Percentiles rank a stretch among this genome's conserved stretches.
phyloP scores from a whole-genome alignment of 2,113 vertebrate genomes.

The Lampris incognitus region DNA sequence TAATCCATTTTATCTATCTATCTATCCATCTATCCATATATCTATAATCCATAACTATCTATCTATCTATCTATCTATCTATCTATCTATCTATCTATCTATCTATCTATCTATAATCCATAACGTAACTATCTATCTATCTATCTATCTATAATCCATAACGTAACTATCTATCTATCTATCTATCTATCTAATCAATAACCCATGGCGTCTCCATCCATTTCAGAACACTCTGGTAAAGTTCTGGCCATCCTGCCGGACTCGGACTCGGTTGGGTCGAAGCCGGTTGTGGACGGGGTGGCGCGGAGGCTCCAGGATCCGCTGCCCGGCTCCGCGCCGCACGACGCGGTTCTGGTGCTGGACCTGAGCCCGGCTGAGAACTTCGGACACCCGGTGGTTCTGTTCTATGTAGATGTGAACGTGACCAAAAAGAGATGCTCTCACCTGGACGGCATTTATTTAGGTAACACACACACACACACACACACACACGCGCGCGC shows the following conservation, averaged over 20 bases:
- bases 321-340: conserved; percentile 63
- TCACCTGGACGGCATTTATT: conserved; percentile 80
- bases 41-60: too few relatives aligned
- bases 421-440: conserved; percentile 83
- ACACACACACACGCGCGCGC: neutral
- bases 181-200: too few relatives aligned
- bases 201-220: neutral
- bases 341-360: conserved; percentile 82
- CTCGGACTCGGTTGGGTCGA: conserved; percentile 41
- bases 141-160: too few relatives aligned
- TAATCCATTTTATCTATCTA: too few relatives aligned
- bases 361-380: conserved; percentile 84
- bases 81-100: too few relatives aligned
- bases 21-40: too few relatives aligned
- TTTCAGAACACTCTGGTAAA: conserved; percentile 70
- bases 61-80: too few relatives aligned
- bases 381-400: conserved; percentile 82
- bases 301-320: conserved; percentile 57
- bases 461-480: conserved; percentile 75
- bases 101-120: too few relatives aligned
- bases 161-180: too few relatives aligned
- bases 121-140: too few relatives aligned
- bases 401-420: conserved; percentile 85
- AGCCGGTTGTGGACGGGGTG: conserved; percentile 42
- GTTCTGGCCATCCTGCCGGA: conserved; percentile 83